Conservation (phyloP, 2,113 vertebrate genomes). For the Anolis carolinensis region DNA sequence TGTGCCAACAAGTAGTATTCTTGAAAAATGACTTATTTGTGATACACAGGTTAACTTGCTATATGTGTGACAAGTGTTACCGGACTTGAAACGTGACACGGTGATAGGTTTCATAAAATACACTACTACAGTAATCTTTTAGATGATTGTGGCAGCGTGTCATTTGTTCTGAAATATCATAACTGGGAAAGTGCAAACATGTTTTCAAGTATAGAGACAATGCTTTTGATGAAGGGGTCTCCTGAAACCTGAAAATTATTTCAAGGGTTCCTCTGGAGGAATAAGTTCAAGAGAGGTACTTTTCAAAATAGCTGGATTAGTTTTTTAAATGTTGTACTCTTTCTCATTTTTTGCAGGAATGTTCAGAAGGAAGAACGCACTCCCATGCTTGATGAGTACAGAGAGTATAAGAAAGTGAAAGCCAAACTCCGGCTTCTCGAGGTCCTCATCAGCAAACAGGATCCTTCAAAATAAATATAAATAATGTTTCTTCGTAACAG, state of each 20-base stretch:
- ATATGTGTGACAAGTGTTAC: not conserved
- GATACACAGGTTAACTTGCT: not conserved
- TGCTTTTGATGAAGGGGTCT: no score
- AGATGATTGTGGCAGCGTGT: not conserved
- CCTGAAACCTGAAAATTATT: no score
- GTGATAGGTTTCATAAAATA: not conserved
- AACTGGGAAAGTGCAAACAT: no score
- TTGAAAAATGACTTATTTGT: no score
- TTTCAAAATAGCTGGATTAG: not conserved
- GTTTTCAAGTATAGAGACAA: no score
- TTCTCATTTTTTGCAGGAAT: constrained; percentile 75
- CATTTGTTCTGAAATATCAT: no score
- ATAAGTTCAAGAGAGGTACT: not conserved
- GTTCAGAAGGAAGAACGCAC: constrained; percentile 95
- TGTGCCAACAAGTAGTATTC: no score
- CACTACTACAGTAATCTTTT: not conserved
- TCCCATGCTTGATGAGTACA: constrained; percentile 94
- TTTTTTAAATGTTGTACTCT: constrained; percentile 17
- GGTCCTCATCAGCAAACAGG: constrained; percentile 98
- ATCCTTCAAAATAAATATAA: constrained; percentile 97
- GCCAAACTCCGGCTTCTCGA: constrained; percentile 95
- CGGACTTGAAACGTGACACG: not conserved
- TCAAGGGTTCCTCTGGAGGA: no score
- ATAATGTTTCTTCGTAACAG: constrained; percentile 59
- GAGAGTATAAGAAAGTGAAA: constrained; percentile 97